Conservation (phyloP, 2,113 vertebrate species). For the Paratilapia polleni region DNA sequence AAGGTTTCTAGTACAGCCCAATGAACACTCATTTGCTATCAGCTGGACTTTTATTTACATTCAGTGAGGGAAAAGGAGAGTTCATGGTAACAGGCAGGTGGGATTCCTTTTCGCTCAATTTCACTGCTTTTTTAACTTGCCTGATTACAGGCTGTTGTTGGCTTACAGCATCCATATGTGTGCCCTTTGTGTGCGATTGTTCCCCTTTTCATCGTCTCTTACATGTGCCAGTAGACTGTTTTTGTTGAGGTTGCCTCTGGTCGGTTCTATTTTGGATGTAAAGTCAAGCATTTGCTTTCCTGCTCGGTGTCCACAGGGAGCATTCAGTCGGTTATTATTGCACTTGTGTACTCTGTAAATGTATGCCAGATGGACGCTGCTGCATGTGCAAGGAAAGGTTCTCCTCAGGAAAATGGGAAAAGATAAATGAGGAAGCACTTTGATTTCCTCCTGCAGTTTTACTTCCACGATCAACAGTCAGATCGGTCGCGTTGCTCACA, state of each 20-base stretch:
- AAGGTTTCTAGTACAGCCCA: not conserved
- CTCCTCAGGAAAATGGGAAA: constrained; percentile 36
- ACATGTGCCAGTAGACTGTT: constrained; percentile 47
- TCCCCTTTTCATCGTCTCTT: constrained; percentile 56
- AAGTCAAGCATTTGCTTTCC: constrained; percentile 70
- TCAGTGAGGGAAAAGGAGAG: not conserved
- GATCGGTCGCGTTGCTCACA: constrained; percentile 28
- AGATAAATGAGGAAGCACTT: constrained; percentile 66
- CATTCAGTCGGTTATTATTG: constrained; percentile 72
- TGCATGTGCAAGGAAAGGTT: constrained; percentile 50
- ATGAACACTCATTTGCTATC: not conserved
- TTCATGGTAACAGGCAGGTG: not conserved
- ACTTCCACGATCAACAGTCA: constrained; percentile 55
- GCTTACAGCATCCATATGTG: constrained; percentile 28
- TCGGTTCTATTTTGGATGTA: constrained; percentile 74
- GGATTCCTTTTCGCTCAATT: constrained; percentile 22
- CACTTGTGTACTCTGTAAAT: constrained; percentile 75
- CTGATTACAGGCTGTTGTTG: constrained; percentile 31
- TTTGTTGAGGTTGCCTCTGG: constrained; percentile 55
- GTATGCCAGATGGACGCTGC: constrained; percentile 74
- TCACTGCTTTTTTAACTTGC: constrained; percentile 4
- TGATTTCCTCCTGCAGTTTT: constrained; percentile 53
- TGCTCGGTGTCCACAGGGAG: constrained; percentile 65
- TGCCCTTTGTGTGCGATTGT: constrained; percentile 48
- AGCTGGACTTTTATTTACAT: constrained; percentile 5